Conservation (phyloP, 2,888 invertebrate species). For the Sarcophaga rosellei region DNA sequence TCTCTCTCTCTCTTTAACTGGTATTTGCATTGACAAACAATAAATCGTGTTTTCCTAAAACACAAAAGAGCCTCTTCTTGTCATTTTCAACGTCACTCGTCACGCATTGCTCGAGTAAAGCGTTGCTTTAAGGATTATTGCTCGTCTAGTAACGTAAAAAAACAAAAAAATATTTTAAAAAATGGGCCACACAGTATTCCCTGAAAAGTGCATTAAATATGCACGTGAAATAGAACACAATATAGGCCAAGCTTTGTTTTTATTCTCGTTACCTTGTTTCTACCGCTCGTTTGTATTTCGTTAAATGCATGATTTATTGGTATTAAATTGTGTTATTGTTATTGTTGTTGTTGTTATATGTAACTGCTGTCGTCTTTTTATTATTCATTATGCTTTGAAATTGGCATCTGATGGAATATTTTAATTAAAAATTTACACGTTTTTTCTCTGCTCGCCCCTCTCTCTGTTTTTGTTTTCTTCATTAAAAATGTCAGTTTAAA, state of each 20-base stretch:
- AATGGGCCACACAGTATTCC: conserved; percentile 56
- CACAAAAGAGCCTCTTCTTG: conserved; percentile 13
- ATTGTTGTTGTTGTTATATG: background rate
- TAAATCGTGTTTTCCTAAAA: conserved; percentile 4
- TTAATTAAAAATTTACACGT: background rate
- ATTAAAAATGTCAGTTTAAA: no score
- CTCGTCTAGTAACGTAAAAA: conserved; percentile 10
- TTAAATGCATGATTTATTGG: conserved; percentile 19
- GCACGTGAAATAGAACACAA: conserved; percentile 13
- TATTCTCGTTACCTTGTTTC: background rate
- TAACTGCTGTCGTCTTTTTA: background rate
- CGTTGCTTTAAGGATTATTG: no score
- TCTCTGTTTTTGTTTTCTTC: no score
- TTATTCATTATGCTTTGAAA: background rate
- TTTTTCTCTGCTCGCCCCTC: background rate
- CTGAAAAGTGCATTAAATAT: conserved; percentile 49
- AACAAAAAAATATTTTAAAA: conserved; percentile 13
- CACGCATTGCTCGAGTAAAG: no score
- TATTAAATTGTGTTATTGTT: background rate
- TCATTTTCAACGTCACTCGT: background rate
- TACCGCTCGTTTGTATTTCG: background rate
- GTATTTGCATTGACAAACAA: conserved; percentile 26
- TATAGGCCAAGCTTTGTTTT: conserved; percentile 23
- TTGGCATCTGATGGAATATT: background rate
- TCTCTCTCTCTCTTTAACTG: background rate